Evolutionary conservation across 2,113 vertebrate genomes (phyloP).

Genomic region (Erythrolamprus reginae): DNA sequence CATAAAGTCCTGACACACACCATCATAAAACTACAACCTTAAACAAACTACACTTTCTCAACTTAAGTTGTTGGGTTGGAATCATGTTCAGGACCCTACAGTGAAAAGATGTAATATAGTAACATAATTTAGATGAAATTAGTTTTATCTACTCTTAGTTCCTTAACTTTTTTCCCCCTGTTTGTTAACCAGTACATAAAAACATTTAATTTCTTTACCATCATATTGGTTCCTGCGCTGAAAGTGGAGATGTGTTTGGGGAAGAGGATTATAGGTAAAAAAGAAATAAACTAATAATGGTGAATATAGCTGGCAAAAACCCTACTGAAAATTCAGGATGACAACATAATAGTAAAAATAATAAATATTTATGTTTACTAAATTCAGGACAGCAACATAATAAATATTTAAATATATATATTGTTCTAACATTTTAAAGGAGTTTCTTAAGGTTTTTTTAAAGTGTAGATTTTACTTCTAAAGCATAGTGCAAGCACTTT

Average conservation of each 20-base stretch:
- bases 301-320: no score
- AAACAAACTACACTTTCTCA: neutral
- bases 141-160: neutral
- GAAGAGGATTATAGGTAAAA: neutral
- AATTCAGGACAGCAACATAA: no score
- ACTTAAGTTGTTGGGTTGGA: neutral
- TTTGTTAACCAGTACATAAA: neutral
- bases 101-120: neutral
- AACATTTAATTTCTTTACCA: neutral
- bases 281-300: neutral
- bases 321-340: no score
- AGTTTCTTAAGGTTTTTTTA: neutral
- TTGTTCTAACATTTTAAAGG: neutral
- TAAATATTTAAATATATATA: no score
- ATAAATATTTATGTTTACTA: no score
- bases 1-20: neutral
- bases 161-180: neutral
- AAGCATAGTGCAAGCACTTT: conserved; percentile 19
- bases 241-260: neutral
- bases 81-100: neutral
- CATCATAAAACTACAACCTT: neutral
- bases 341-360: no score
- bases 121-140: neutral
- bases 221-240: neutral
- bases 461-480: neutral